Percentiles rank a stretch among this genome's conserved stretches.
Evolutionary conservation across 2,113 vertebrate genomes (phyloP).

Genomic region (Corapipo altera): DNA sequence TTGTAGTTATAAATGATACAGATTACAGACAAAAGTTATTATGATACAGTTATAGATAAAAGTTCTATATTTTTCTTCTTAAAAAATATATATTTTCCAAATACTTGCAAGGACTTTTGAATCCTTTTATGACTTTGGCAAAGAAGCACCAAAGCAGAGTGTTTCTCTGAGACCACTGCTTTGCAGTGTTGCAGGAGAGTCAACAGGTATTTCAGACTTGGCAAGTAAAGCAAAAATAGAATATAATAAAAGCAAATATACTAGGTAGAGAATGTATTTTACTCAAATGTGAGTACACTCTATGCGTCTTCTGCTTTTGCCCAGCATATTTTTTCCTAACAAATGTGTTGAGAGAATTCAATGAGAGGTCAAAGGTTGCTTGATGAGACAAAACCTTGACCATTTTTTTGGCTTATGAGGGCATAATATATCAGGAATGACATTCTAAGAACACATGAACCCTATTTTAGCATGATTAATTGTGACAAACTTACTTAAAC

Average conservation of each 20-base stretch:
- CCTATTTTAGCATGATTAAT: not conserved
- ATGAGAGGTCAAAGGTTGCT: not conserved
- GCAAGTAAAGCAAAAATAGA: not conserved
- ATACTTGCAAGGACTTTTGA: not conserved
- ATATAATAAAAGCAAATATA: not conserved
- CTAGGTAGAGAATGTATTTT: not conserved
- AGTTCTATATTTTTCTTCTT: not conserved
- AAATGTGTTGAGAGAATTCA: not conserved
- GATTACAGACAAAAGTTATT: not conserved
- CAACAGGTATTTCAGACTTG: not conserved
- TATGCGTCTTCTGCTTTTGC: not conserved
- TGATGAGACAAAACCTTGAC: not conserved
- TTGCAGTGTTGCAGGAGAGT: not conserved
- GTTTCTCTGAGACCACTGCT: not conserved
- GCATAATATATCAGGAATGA: not conserved
- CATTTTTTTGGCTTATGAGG: not conserved
- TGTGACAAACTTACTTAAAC: conserved; percentile 5
- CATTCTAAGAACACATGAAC: not conserved
- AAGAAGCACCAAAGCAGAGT: not conserved
- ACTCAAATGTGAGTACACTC: not conserved
- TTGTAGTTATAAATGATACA: not conserved
- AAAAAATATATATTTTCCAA: not conserved
- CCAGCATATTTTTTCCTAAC: not conserved
- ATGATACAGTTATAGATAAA: not conserved
- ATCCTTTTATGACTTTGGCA: not conserved